Evolutionary conservation across 53 echinoderm and acorn worm genomes (phyloP).

Genomic region (Arbacia lixula): DNA sequence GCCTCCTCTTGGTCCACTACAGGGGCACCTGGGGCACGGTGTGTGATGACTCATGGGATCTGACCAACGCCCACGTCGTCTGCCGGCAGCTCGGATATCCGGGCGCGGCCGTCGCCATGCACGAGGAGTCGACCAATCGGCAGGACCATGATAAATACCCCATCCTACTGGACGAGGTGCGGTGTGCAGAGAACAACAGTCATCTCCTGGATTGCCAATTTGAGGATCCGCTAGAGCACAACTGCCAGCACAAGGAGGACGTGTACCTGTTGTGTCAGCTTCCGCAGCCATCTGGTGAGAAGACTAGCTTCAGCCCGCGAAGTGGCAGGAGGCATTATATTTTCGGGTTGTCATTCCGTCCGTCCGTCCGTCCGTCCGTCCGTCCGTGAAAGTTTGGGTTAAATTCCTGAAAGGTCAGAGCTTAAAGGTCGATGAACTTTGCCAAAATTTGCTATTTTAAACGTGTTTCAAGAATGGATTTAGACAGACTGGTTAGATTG

Average conservation of each 20-base stretch:
- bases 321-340: no score
- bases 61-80: constrained; percentile 17
- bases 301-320: no score
- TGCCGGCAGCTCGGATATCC: constrained; percentile 39
- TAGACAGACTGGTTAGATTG: no score
- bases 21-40: constrained; percentile 20
- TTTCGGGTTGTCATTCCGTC: no score
- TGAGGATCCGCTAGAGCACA: neutral
- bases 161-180: neutral
- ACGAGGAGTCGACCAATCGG: neutral
- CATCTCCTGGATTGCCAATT: constrained; percentile 30
- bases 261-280: constrained; percentile 42
- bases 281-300: constrained; percentile 31
- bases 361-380: no score
- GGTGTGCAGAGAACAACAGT: constrained; percentile 28
- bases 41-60: constrained; percentile 13
- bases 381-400: no score
- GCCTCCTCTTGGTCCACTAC: constrained; percentile 37
- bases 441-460: no score
- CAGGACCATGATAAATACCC: neutral
- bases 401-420: no score
- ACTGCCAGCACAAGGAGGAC: neutral
- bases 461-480: no score
- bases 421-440: no score
- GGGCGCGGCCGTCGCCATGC: constrained; percentile 9